A percentile compares a stretch with the other conserved stretches of the same genome.
phyloP scores from a whole-genome alignment of 2,888 invertebrate species.

The Acronicta alni region DNA sequence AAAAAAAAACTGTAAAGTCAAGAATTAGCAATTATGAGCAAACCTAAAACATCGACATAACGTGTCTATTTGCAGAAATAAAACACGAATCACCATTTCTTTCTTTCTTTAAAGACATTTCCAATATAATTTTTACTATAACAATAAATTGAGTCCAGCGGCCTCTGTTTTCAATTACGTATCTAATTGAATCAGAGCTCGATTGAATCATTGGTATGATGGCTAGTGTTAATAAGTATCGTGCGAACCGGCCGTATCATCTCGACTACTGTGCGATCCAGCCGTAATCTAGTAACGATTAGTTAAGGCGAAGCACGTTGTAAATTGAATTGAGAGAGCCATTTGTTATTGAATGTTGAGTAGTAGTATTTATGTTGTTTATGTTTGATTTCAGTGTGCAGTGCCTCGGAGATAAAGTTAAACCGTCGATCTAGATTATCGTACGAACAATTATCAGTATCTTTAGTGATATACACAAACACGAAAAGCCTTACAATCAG shows the following conservation, averaged over 20 bases:
- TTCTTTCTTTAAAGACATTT: not conserved
- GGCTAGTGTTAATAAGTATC: conserved; percentile 67
- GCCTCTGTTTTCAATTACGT: conserved; percentile 46
- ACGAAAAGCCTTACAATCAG: no score
- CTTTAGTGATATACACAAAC: no score
- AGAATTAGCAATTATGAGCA: no score
- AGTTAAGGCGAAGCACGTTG: conserved; percentile 64
- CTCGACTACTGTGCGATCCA: conserved; percentile 61
- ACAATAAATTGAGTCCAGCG: no score
- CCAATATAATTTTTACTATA: conserved; percentile 26
- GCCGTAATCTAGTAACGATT: conserved; percentile 71
- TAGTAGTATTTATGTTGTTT: not conserved
- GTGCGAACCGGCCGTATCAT: conserved; percentile 70
- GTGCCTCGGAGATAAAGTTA: no score
- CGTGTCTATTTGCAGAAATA: no score
- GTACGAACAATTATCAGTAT: no score
- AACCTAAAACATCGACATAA: no score
- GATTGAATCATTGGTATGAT: conserved; percentile 59
- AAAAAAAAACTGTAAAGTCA: no score
- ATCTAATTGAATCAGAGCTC: conserved; percentile 55
- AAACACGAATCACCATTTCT: no score
- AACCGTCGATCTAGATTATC: no score
- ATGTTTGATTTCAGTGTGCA: no score
- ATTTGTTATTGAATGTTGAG: not conserved
- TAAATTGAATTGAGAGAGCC: not conserved